Conservation (phyloP, 2,113 vertebrate genomes). For the Pomatostomus ruficeps region DNA sequence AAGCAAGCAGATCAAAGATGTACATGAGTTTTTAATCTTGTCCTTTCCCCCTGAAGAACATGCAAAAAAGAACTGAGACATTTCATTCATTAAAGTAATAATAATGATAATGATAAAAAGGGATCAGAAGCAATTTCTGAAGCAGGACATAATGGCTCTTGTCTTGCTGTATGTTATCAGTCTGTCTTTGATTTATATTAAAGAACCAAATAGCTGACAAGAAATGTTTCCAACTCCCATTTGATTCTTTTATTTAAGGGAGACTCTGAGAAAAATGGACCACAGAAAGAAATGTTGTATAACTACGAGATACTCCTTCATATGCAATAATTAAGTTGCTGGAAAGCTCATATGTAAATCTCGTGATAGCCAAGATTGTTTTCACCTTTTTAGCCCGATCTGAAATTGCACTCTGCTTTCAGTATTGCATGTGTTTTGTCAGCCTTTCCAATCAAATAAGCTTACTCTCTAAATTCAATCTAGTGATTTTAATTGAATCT, state of each 20-base stretch:
- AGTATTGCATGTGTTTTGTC: background rate
- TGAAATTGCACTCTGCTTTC: background rate
- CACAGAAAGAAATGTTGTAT: background rate
- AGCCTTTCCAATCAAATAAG: background rate
- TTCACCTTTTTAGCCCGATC: background rate
- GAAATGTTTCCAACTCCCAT: background rate
- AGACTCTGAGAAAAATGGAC: background rate
- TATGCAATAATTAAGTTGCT: background rate
- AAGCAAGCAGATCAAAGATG: slow-evolving; percentile 45
- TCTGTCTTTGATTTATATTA: slow-evolving; percentile 33
- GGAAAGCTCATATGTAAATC: background rate
- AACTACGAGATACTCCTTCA: background rate
- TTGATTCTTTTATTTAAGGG: background rate
- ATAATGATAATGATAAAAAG: slow-evolving; percentile 17
- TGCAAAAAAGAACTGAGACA: background rate
- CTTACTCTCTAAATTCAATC: background rate
- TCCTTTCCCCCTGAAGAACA: slow-evolving; percentile 5
- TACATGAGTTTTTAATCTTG: slow-evolving; percentile 38
- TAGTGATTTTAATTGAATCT: background rate
- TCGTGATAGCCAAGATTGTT: background rate
- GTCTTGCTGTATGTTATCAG: slow-evolving; percentile 3
- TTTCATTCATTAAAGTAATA: slow-evolving; percentile 42
- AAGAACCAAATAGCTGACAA: slow-evolving; percentile 15
- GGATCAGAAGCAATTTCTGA: background rate
- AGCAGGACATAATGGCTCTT: background rate